phyloP scores from a whole-genome alignment of 2,888 invertebrate species.

The Thysanoteuthis rhombus region DNA sequence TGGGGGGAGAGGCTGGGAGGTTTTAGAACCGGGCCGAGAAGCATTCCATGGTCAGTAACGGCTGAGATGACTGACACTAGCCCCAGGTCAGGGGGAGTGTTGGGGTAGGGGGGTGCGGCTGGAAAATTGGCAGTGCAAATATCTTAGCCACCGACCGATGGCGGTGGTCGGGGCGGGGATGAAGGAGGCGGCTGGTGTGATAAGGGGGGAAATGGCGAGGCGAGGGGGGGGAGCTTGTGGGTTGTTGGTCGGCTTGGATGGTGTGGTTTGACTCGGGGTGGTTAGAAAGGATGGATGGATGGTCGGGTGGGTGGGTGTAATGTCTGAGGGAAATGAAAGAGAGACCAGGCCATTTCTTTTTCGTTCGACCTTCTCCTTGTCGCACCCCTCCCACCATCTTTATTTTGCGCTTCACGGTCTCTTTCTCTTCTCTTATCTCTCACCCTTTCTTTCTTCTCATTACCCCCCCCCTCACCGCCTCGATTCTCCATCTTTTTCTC shows the following conservation, averaged over 20 bases:
- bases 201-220: neutral
- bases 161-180: neutral
- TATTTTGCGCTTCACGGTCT: neutral
- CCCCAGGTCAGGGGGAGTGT: neutral
- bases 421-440: neutral
- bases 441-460: neutral
- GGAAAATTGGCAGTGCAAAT: constrained; percentile 31
- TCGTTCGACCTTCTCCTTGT: neutral
- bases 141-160: constrained; percentile 15
- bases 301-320: neutral
- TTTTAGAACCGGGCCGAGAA: neutral
- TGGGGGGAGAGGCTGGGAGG: neutral
- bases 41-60: constrained; percentile 26
- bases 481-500: neutral
- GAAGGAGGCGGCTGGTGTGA: neutral
- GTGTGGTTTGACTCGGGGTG: constrained; percentile 12
- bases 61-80: constrained; percentile 25
- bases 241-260: neutral
- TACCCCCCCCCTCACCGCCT: neutral
- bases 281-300: neutral
- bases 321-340: neutral
- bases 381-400: neutral
- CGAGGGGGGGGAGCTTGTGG: no score
- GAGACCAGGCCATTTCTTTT: constrained; percentile 12
- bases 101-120: neutral